Evolutionary conservation across 2,797 vertebrate genomes (phyloP).

Genomic region (Ctenopoma multispine): DNA sequence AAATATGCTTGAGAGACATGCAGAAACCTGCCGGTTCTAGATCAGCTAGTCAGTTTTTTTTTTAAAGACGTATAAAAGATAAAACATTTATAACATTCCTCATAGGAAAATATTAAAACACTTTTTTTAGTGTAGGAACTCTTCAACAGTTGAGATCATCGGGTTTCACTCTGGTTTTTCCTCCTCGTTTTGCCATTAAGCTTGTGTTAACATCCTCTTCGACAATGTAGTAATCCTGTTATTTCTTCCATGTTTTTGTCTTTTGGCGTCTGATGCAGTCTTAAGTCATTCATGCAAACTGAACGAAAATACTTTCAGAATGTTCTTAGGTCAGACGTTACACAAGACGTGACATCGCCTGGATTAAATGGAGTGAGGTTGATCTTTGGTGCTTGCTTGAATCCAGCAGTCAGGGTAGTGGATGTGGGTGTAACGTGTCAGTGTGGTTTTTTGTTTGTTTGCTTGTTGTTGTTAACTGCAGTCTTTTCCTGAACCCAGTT

Average conservation of each 20-base stretch:
- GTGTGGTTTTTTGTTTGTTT: no score
- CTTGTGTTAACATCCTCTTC: neutral
- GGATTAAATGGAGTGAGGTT: neutral
- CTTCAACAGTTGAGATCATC: slow-evolving; percentile 5
- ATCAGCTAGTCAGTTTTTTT: neutral
- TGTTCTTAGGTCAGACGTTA: neutral
- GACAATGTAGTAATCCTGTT: neutral
- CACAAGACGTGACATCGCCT: neutral
- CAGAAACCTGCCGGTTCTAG: neutral
- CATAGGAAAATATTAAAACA: slow-evolving; percentile 14
- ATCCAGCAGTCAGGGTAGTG: no score
- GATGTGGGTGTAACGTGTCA: no score
- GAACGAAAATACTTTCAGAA: neutral
- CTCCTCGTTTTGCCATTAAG: neutral
- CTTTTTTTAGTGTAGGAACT: slow-evolving; percentile 6
- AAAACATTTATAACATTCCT: neutral
- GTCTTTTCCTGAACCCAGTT: no score
- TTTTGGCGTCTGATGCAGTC: slow-evolving; percentile 3
- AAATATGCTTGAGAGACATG: neutral
- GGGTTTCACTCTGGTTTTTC: slow-evolving; percentile 8
- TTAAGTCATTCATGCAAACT: neutral
- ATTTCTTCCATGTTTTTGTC: neutral
- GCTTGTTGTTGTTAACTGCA: no score
- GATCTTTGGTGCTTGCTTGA: neutral
- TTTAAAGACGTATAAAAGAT: neutral